Evolutionary conservation across 2,113 vertebrate species (phyloP), one percentile per base, ranked within the genome.

Genomic region (Takifugu flavidus): DNA sequence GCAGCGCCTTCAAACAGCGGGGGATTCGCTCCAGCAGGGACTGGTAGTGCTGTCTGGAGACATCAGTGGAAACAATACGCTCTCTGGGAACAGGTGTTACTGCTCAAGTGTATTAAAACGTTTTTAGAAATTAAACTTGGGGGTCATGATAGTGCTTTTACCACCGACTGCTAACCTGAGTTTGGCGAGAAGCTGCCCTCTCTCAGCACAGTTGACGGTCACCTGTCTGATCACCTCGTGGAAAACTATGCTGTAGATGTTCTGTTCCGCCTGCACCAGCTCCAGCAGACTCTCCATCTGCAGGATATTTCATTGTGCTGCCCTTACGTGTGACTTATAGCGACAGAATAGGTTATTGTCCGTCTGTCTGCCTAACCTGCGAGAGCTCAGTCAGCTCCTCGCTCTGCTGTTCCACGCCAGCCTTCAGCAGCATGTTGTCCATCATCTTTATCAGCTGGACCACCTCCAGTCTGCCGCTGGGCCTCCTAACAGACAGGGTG

Each of bases 151-250:
- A 13, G 10, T 42, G 6, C 10, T n/a, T 29, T 56, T 25, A 47
- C 13, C 13, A 47, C 15, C 44, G 4, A 25, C 49, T 46, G 25
- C 83, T 70, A 46, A 95, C 94, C 95, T 94, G 89, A 96, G 88
- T 79, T 92, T 95, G 6, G 93, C 92, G 4, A 96, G 91, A 26
- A 97, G 91, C 62, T 94, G 88, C 74, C 95, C 94, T 86, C 94
- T 91, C 65, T 97, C 95, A 10, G 74, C 70, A 67, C 95, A 95
- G 58, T 90, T 90, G 72, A 96, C 91, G 2, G 90, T 94, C 84
- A 96, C 92, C 83, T 97, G 95, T 45, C 92, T 88, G 82, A 97
- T 96, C 64, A 97, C 63, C 52, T 98, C 93, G 60, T 95, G 94
- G 81, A 96, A 97, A 44, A 95, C 72, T 0, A 92, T 84, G 68